Evolutionary conservation across 2,888 invertebrate species (phyloP).

Genomic region (Melieria picta): DNA sequence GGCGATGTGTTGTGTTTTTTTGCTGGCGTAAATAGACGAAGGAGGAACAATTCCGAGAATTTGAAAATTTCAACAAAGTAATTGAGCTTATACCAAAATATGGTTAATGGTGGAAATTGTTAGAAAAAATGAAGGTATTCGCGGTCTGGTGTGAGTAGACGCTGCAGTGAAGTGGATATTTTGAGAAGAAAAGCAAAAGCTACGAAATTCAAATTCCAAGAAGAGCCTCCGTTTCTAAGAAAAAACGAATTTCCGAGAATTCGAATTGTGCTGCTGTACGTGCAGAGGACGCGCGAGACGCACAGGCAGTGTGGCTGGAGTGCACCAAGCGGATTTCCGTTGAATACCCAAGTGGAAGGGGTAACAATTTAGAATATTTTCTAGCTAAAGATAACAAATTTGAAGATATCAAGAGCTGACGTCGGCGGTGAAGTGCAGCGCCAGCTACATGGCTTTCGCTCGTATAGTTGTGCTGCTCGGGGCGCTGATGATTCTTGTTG

Average conservation of each 20-base stretch:
- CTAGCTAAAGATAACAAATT: too few relatives aligned
- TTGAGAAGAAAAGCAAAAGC: background rate
- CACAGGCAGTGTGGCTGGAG: conserved; percentile 21
- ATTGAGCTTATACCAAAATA: conserved; percentile 18
- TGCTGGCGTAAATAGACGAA: conserved; percentile 8
- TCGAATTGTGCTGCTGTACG: conserved; percentile 25
- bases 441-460: too few relatives aligned
- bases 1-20: conserved; percentile 24
- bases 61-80: conserved; percentile 43
- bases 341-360: background rate
- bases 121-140: conserved; percentile 1
- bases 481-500: too few relatives aligned
- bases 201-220: conserved; percentile 42
- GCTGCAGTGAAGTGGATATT: conserved; percentile 21
- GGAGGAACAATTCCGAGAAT: conserved; percentile 44
- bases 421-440: too few relatives aligned
- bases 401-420: too few relatives aligned
- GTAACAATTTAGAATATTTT: background rate
- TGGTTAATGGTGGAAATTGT: background rate
- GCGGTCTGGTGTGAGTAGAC: conserved; percentile 19
- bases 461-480: too few relatives aligned
- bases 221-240: conserved; percentile 44
- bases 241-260: conserved; percentile 47
- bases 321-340: background rate
- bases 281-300: conserved; percentile 3